Evolutionary conservation across 2,888 invertebrate species (phyloP).

Genomic region (Drosophila paucipuncta): DNA sequence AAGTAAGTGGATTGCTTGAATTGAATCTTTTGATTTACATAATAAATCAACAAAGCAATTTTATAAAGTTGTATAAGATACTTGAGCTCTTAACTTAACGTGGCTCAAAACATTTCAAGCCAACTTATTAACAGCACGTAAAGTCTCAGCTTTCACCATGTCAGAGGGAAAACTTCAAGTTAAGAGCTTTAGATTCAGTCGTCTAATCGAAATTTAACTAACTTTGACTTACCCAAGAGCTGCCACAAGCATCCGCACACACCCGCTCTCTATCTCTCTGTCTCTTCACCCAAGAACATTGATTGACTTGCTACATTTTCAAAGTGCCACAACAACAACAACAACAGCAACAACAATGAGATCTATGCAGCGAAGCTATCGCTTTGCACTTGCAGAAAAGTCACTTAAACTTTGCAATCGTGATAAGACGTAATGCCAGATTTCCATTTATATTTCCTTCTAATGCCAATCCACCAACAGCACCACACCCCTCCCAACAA

Average conservation of each 20-base stretch:
- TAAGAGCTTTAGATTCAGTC: conserved; percentile 19
- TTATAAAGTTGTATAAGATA: conserved; percentile 1
- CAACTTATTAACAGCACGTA: conserved; percentile 16
- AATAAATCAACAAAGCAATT: not conserved
- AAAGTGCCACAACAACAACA: conserved; percentile 33
- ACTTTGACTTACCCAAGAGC: conserved; percentile 44
- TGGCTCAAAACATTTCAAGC: not conserved
- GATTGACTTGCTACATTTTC: conserved; percentile 74
- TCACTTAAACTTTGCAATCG: conserved; percentile 84
- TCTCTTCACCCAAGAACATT: conserved; percentile 24
- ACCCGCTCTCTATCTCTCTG: not conserved
- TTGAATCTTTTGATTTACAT: not conserved
- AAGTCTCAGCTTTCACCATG: conserved; percentile 17
- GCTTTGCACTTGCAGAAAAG: conserved; percentile 76
- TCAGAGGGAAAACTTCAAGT: conserved; percentile 18
- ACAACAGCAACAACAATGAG: conserved; percentile 23
- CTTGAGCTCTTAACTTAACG: not conserved
- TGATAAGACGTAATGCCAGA: conserved; percentile 81
- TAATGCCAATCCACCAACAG: not conserved
- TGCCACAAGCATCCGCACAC: conserved; percentile 3
- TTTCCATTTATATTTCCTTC: conserved; percentile 78
- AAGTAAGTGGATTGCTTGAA: not conserved
- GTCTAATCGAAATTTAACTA: conserved; percentile 56
- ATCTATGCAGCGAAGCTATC: conserved; percentile 42
- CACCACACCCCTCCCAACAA: not conserved